Evolutionary conservation across 2,888 invertebrate genomes (phyloP).

Genomic region (Antheraea assamensis): DNA sequence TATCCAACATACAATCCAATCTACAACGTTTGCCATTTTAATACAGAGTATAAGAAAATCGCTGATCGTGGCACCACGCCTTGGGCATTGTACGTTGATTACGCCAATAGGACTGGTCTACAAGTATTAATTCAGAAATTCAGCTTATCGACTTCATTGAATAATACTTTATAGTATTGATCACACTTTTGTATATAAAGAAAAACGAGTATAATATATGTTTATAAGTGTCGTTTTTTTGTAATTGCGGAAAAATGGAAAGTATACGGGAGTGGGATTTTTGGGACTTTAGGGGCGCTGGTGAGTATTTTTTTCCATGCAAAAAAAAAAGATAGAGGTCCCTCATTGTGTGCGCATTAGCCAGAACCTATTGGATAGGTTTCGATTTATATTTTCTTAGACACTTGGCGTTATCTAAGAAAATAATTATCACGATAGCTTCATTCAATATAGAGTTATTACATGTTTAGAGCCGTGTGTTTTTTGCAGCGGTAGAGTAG

Average conservation of each 20-base stretch:
- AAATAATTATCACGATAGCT: too few relatives aligned
- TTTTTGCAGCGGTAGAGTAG: too few relatives aligned
- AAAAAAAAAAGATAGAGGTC: too few relatives aligned
- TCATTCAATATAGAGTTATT: too few relatives aligned
- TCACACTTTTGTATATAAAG: not conserved
- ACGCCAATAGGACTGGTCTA: constrained; percentile 1
- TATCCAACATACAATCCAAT: not conserved
- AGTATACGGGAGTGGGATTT: not conserved
- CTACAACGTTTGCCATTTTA: not conserved
- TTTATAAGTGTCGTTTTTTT: not conserved
- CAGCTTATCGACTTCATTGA: not conserved
- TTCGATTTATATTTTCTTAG: too few relatives aligned
- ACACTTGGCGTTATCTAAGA: too few relatives aligned
- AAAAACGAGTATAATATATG: not conserved
- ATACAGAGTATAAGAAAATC: not conserved
- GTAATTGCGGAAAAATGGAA: not conserved
- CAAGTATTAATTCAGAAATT: constrained; percentile 7
- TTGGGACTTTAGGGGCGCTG: constrained; percentile 4
- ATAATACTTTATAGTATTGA: not conserved
- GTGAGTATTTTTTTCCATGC: not conserved
- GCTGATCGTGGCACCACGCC: not conserved
- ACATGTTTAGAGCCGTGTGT: too few relatives aligned
- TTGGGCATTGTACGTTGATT: not conserved
- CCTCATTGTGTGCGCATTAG: too few relatives aligned
- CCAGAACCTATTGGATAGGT: too few relatives aligned